Percentiles rank a stretch among this genome's conserved stretches.
These are phyloP conservation scores for Stramonita haemastoma DNA, from an alignment of 2,888 invertebrate genomes.

Conservation along the genomic window DNA sequence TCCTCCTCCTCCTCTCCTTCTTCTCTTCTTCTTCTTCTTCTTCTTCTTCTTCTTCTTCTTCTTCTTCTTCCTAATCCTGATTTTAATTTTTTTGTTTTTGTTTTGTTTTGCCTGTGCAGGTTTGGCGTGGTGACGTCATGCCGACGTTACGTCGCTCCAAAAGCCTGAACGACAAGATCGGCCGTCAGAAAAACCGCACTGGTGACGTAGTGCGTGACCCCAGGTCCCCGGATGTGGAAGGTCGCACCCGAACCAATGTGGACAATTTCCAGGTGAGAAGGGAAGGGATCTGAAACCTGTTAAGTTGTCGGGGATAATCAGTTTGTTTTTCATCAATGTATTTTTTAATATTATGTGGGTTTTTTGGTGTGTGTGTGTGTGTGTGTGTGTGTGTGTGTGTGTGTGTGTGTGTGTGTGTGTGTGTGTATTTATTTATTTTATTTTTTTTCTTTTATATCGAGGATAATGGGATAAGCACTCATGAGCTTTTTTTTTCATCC, in stretches of 20 bases:
- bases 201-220: slow-evolving; percentile 38
- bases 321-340: not conserved
- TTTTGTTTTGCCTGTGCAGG: not conserved
- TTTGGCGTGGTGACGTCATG: slow-evolving; percentile 1
- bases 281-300: too few species aligned
- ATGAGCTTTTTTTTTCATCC: too few species aligned
- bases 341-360: not conserved
- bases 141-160: slow-evolving; percentile 43
- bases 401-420: slow-evolving; percentile 23
- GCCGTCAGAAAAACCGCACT: slow-evolving; percentile 36
- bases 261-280: slow-evolving; percentile 40
- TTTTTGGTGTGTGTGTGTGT: not conserved
- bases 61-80: not conserved
- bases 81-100: not conserved
- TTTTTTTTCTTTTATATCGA: too few species aligned
- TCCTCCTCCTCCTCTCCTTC: not conserved
- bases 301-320: not conserved
- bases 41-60: not conserved
- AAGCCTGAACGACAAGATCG: slow-evolving; percentile 42
- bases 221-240: slow-evolving; percentile 40
- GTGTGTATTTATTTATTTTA: too few species aligned
- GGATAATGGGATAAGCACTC: too few species aligned
- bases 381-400: not conserved
- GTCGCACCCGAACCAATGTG: slow-evolving; percentile 35
- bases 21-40: not conserved